Conservation (phyloP, 2,113 vertebrate genomes). For the Nerophis lumbriciformis region DNA sequence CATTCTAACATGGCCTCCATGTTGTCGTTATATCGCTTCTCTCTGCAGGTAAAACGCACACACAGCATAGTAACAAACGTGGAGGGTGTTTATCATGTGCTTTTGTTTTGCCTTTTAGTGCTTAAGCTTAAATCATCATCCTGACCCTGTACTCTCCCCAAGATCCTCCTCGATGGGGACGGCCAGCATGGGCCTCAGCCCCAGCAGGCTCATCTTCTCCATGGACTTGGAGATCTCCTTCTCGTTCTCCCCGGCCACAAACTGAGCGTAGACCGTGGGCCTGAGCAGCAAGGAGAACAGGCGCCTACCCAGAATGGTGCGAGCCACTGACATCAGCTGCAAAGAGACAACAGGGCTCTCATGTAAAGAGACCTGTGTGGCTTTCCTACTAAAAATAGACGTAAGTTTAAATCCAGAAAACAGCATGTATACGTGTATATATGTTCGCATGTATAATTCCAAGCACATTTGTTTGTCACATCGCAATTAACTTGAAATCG, state of each 20-base stretch:
- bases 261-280: constrained; percentile 82
- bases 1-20: constrained; percentile 77
- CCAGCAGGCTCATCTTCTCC: constrained; percentile 70
- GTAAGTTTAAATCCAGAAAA: too few species aligned
- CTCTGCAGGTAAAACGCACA: constrained; percentile 48
- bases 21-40: constrained; percentile 75
- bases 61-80: neutral
- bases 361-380: too few species aligned
- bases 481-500: too few species aligned
- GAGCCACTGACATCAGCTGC: constrained; percentile 73
- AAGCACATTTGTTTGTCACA: too few species aligned
- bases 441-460: too few species aligned
- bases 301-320: constrained; percentile 67
- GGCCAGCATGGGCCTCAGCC: constrained; percentile 82
- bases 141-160: constrained; percentile 69
- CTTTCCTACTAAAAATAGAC: too few species aligned
- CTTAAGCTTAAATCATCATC: neutral
- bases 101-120: neutral
- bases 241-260: constrained; percentile 81
- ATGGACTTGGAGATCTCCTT: constrained; percentile 73
- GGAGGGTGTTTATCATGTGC: neutral
- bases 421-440: too few species aligned
- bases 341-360: neutral
- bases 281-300: constrained; percentile 67
- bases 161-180: constrained; percentile 86